Percentiles rank a stretch among this genome's conserved stretches.
phyloP scores from a whole-genome alignment of 2,113 vertebrate species.

The Montifringilla adamsi region DNA sequence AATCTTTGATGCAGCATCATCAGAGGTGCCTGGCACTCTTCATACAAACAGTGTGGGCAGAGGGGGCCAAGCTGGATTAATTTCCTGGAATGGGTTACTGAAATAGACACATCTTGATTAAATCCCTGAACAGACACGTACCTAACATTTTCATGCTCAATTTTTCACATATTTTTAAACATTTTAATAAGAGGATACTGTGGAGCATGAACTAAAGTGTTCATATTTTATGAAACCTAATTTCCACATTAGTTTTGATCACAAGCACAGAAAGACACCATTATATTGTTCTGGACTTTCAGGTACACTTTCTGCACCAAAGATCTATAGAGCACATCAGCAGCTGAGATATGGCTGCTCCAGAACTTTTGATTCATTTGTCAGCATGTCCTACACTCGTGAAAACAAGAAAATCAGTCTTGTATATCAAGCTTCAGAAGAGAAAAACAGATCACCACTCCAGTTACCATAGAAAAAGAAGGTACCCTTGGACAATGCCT shows the following conservation, averaged over 20 bases:
- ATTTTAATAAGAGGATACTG: not conserved
- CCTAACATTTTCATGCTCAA: not conserved
- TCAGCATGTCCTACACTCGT: not conserved
- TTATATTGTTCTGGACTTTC: not conserved
- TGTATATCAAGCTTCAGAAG: not conserved
- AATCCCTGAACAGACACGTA: not conserved
- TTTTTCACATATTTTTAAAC: not conserved
- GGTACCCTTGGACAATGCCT: not conserved
- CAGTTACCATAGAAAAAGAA: not conserved
- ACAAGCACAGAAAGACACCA: not conserved
- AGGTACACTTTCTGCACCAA: not conserved
- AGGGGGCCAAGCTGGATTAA: conserved; percentile 1
- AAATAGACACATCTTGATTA: conserved; percentile 50
- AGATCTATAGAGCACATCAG: not conserved
- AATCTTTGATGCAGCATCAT: conserved; percentile 21
- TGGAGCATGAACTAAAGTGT: not conserved
- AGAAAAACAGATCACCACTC: not conserved
- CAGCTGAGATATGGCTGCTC: not conserved
- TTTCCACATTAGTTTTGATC: not conserved
- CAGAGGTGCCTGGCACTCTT: not conserved
- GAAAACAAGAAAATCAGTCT: not conserved
- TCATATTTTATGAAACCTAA: not conserved
- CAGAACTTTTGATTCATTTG: not conserved
- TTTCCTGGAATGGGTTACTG: conserved; percentile 40
- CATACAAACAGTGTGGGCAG: conserved; percentile 19